Base-by-base conservation (phyloP, 2,113 vertebrate genomes). In the Ciconia stormi region DNA sequence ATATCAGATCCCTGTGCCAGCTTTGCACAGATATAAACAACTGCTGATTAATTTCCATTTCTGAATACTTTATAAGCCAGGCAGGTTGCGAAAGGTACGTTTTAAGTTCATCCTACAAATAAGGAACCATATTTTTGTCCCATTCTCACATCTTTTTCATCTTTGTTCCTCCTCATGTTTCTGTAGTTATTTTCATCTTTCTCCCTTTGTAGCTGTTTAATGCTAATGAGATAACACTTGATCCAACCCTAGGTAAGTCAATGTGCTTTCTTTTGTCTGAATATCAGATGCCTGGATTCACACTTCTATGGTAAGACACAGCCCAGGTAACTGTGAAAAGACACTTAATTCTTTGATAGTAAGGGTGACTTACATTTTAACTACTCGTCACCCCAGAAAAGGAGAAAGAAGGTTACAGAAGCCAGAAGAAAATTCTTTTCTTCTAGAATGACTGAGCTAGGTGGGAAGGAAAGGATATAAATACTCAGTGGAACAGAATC, bases 151-250 rank as follows among this genome's bases (percentile, higher is more conserved):
- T 88, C 66, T 69, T 67, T 88, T 93, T 95, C 46, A 95, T 93
- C 71, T 89, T 86, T 87, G 84, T 85, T 97, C 26, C 40, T 97
- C 29, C 34, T 89, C 78, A 6, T 87, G 73, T 91, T 97, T 95
- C 86, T 91, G 53, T 40, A 71, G 77, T 92, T 92, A 72, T 91
- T 96, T 96, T 91, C 69, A 91, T 87, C 94, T 84, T 73, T 52
- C 40, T 82, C 52, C 44, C 66, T 85, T 84, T 87, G 87, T 34
- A 86, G 71, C 34, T 87, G 59, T 82, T 89, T 78, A 81, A 88
- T 65, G 82, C 16, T 95, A 93, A 97, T 73, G 65, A 91, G 52
- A 7, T 66, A 85, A 56, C 76, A 66, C 32, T 90, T 83, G 55
- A 62, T 90, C 42, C 36, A 86, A 21, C 52, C 29, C 50, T 23